These are phyloP conservation scores for Hippasteria phrygiana DNA, from an alignment of 53 echinoderm and acorn worm genomes.

Conservation along the genomic window DNA sequence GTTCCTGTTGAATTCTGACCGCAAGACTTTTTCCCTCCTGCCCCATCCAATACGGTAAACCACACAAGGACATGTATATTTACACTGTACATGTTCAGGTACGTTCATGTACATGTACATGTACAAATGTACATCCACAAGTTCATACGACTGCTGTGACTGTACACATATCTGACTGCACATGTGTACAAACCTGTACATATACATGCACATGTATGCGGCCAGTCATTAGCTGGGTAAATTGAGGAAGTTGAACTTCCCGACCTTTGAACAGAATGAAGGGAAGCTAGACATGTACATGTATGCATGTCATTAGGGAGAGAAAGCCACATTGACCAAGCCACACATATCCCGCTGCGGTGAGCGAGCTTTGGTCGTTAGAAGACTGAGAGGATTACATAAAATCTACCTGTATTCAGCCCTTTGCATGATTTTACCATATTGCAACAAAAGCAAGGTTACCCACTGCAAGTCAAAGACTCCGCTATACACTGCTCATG, in stretches of 20 bases:
- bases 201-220: neutral
- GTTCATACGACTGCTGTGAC: no score
- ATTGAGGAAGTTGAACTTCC: constrained; percentile 54
- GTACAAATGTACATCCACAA: neutral
- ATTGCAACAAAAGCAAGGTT: no score
- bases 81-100: neutral
- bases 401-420: no score
- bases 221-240: neutral
- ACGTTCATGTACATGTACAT: neutral
- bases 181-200: neutral
- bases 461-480: no score
- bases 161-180: neutral
- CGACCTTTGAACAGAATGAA: constrained; percentile 32
- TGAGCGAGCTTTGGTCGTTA: no score
- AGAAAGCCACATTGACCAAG: no score
- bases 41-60: neutral
- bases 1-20: no score
- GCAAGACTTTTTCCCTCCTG: no score
- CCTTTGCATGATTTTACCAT: no score
- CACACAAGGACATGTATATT: neutral
- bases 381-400: no score
- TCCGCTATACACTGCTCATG: no score
- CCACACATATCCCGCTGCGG: no score
- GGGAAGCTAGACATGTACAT: constrained; percentile 20
- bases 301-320: neutral